These are phyloP conservation scores for Zootermopsis nevadensis DNA, from an alignment of 2,888 invertebrate genomes.

Conservation along the genomic window DNA sequence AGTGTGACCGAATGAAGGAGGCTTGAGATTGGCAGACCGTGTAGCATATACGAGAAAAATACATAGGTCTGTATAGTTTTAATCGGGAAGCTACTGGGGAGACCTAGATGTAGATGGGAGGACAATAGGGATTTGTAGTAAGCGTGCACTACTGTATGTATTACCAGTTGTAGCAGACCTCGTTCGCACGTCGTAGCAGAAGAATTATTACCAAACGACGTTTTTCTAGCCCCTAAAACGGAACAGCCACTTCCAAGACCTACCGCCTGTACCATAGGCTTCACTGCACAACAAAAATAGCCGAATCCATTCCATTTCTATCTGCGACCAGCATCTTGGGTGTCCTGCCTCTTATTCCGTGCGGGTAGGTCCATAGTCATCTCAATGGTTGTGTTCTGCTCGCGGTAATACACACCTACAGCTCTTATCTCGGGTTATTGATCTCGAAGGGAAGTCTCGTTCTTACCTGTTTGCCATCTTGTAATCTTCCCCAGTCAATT, in stretches of 20 bases:
- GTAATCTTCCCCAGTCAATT: constrained; percentile 28
- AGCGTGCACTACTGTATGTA: no score
- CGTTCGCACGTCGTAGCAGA: no score
- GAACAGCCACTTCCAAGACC: neutral
- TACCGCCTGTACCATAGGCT: neutral
- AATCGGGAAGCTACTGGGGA: no score
- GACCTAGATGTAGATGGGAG: no score
- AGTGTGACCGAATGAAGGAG: no score
- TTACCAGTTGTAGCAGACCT: no score
- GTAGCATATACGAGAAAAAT: no score
- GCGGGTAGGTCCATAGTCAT: neutral
- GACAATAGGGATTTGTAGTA: no score
- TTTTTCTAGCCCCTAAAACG: no score
- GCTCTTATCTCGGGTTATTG: neutral
- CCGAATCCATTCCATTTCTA: neutral
- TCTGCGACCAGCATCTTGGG: constrained; percentile 15
- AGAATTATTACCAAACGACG: no score
- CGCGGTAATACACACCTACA: constrained; percentile 32
- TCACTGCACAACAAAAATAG: neutral
- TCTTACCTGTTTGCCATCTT: neutral
- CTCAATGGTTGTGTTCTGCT: neutral
- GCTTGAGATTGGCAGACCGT: no score
- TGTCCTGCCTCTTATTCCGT: constrained; percentile 12
- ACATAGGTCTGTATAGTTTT: no score
- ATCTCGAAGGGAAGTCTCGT: neutral